phyloP scores from a whole-genome alignment of 2,113 vertebrate genomes.

The Hassar affinis region DNA sequence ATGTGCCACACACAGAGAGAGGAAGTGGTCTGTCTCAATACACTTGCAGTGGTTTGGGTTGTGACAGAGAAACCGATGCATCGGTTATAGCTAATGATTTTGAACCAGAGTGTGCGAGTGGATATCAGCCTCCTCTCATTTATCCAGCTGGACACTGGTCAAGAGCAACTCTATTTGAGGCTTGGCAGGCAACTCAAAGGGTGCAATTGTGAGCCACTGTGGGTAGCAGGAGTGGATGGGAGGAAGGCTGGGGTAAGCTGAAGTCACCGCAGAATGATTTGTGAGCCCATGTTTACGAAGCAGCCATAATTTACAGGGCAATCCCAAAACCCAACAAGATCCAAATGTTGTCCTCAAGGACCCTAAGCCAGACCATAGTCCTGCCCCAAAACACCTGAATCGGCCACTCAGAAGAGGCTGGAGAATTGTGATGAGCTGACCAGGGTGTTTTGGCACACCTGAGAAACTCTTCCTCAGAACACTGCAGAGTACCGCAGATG shows the following conservation, averaged over 20 bases:
- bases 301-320: constrained; percentile 55
- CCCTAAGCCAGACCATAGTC: neutral
- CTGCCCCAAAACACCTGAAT: constrained; percentile 10
- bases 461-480: neutral
- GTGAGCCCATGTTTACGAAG: constrained; percentile 46
- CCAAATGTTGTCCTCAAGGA: constrained; percentile 16
- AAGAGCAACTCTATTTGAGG: constrained; percentile 65
- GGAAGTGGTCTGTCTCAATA: constrained; percentile 65
- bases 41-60: constrained; percentile 65
- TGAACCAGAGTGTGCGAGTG: constrained; percentile 62
- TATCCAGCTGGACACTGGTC: constrained; percentile 59
- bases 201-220: constrained; percentile 57
- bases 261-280: constrained; percentile 50
- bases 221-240: constrained; percentile 46
- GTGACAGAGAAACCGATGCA: constrained; percentile 52
- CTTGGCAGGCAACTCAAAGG: constrained; percentile 60
- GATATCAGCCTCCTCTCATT: constrained; percentile 62
- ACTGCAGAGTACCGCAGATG: neutral
- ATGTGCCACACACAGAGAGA: constrained; percentile 67
- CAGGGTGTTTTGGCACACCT: neutral
- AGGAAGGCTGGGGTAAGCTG: constrained; percentile 42
- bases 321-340: constrained; percentile 8
- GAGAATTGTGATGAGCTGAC: neutral
- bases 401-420: neutral
- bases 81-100: constrained; percentile 58